These are phyloP conservation scores for Eublepharis macularius DNA, from an alignment of 2,113 vertebrate species.

Conservation along the genomic window DNA sequence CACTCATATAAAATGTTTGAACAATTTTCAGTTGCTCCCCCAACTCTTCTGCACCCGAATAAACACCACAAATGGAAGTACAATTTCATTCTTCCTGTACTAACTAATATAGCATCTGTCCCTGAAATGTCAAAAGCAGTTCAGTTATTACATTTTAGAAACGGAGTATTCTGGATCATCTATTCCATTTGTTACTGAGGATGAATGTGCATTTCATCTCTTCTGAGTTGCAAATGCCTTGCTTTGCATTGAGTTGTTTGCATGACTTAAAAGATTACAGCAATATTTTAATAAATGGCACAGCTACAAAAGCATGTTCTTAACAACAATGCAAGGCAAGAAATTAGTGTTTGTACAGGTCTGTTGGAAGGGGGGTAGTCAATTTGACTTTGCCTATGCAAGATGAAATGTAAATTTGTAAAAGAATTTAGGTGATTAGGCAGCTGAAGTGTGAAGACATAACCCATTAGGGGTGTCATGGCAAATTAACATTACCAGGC, in stretches of 20 bases:
- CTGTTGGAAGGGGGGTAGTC: slow-evolving; percentile 39
- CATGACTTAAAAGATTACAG: background rate
- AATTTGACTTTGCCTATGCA: slow-evolving; percentile 44
- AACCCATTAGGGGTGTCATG: slow-evolving; percentile 79
- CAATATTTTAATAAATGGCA: background rate
- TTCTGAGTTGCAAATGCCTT: accelerated
- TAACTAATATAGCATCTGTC: background rate
- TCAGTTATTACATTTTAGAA: background rate
- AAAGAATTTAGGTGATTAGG: slow-evolving; percentile 73
- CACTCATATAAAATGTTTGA: background rate
- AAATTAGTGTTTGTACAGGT: slow-evolving; percentile 3
- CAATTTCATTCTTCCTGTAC: background rate
- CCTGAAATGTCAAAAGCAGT: background rate
- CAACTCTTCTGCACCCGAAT: background rate
- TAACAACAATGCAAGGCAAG: background rate
- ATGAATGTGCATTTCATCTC: background rate
- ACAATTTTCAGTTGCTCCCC: background rate
- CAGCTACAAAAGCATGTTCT: background rate
- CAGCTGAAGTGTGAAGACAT: slow-evolving; percentile 80
- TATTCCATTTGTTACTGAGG: background rate
- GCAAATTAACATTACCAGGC: slow-evolving; percentile 84
- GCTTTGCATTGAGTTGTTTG: background rate
- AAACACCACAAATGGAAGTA: background rate
- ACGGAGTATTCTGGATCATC: slow-evolving; percentile 11
- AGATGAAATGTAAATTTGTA: slow-evolving; percentile 61